Evolutionary conservation across 2,113 vertebrate species (phyloP), one percentile per base, ranked within the genome.

Genomic region (Salvelinus alpinus): DNA sequence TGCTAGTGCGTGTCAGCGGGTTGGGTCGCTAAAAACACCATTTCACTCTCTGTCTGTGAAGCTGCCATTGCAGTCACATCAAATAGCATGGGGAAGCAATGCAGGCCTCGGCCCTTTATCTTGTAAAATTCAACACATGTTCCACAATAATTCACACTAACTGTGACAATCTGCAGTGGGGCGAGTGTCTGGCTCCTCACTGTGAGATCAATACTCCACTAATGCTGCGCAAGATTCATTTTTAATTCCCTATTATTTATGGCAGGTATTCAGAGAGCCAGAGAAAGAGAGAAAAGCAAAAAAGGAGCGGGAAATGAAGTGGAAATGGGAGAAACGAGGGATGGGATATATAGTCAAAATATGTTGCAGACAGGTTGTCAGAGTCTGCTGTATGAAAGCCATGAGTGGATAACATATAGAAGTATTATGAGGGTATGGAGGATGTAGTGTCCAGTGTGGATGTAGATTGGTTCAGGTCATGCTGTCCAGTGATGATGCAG

Each of bases 161-260:
- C 85, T 78, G 82, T 70, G 69, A 79, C 83, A 76, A 83, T 88
- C 83, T 75, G 69, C 59, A 44, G 67, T 71, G 44, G 72, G 74
- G 79, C 76, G 77, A 84, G 72, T 78, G 24, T 73, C 44, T 44
- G 24, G 64, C 64, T 84, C 84, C 83, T 91, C 75, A 65, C 75
- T 75, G 82, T 18, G 71, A 86, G 83, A 87, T 82, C 75, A 84
- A 87, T 89, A 77, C 81, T 44, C 69, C 75, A 80, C 79, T 84
- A 44, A 69, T 44, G 38, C 68, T 84, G 78, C 82, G 81, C 80
- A 84, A 78, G 77, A 84, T 85, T 84, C 74, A 87, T 86, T 88
- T 87, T 84, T 85, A 83, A 91, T 85, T 84, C 73, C 64, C 83
- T 85, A 78, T 84, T 86, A 87, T 91, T 89, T 88, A 82, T 89